A percentile compares a stretch with the other conserved stretches of the same genome.
Evolutionary conservation across 2,797 vertebrate species (phyloP).

Genomic region (Acanthornis magna): DNA sequence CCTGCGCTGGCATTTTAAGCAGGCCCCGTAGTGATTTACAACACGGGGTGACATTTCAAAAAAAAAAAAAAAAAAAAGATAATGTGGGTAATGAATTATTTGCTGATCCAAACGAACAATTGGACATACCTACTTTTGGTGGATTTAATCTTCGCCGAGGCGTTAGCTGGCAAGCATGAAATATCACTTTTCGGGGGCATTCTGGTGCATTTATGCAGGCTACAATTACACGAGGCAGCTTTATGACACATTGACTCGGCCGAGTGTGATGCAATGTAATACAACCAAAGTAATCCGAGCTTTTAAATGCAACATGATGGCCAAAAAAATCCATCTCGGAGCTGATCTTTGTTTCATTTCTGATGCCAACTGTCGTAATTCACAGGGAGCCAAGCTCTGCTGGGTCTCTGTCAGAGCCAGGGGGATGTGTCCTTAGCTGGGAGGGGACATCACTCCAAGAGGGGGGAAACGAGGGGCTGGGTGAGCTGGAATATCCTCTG

Average conservation of each 20-base stretch:
- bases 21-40: slow-evolving; percentile 28
- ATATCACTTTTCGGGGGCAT: slow-evolving; percentile 51
- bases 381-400: neutral
- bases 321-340: slow-evolving; percentile 51
- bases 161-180: slow-evolving; percentile 49
- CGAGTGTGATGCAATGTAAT: slow-evolving; percentile 54
- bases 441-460: neutral
- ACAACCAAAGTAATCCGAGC: slow-evolving; percentile 56
- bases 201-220: slow-evolving; percentile 53
- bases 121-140: slow-evolving; percentile 59
- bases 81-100: slow-evolving; percentile 62
- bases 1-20: neutral
- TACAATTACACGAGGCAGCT: slow-evolving; percentile 61
- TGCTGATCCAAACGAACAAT: slow-evolving; percentile 58
- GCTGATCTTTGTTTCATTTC: slow-evolving; percentile 30
- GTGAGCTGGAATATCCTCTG: too few relatives aligned
- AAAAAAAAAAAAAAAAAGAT: neutral
- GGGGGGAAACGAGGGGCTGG: neutral
- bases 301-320: slow-evolving; percentile 68
- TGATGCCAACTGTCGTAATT: slow-evolving; percentile 41
- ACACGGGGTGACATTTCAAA: neutral
- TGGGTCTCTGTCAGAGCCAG: neutral
- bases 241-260: slow-evolving; percentile 50
- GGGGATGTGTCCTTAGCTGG: neutral
- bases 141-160: slow-evolving; percentile 53